Conservation (phyloP, 2,113 vertebrate genomes). For the Miniopterus natalensis region DNA sequence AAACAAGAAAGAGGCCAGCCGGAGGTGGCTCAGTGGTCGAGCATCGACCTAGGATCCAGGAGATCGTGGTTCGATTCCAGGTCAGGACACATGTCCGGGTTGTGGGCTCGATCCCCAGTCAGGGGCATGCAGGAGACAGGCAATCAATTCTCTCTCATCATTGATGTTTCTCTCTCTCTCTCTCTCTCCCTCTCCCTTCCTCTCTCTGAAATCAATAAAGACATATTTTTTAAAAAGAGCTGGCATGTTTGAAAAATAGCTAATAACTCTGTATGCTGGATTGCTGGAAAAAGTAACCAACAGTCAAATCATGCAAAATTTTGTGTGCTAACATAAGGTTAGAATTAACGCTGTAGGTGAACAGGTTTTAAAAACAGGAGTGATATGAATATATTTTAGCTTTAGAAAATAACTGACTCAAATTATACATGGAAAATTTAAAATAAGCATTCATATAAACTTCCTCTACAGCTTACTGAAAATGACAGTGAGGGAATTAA, state of each 20-base stretch:
- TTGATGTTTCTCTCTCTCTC: too few relatives aligned
- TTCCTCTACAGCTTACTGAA: background rate
- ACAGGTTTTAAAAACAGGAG: background rate
- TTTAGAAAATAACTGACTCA: conserved; percentile 27
- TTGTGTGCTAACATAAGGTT: background rate
- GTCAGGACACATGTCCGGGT: too few relatives aligned
- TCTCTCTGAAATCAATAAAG: too few relatives aligned
- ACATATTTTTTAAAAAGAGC: background rate
- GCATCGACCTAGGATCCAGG: too few relatives aligned
- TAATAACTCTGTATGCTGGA: background rate
- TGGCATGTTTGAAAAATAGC: background rate
- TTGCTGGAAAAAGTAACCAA: background rate
- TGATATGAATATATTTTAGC: background rate
- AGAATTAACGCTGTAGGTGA: background rate
- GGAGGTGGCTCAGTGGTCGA: too few relatives aligned
- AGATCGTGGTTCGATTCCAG: too few relatives aligned
- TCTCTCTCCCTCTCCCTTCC: too few relatives aligned
- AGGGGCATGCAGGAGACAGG: too few relatives aligned
- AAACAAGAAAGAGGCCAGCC: background rate
- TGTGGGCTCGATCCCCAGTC: too few relatives aligned
- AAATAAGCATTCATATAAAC: background rate
- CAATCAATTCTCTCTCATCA: too few relatives aligned
- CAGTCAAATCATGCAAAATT: background rate
- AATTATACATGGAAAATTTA: conserved; percentile 31
- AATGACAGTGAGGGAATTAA: background rate